Evolutionary conservation across 2,797 vertebrate species (phyloP).

Genomic region (Agapornis canus): DNA sequence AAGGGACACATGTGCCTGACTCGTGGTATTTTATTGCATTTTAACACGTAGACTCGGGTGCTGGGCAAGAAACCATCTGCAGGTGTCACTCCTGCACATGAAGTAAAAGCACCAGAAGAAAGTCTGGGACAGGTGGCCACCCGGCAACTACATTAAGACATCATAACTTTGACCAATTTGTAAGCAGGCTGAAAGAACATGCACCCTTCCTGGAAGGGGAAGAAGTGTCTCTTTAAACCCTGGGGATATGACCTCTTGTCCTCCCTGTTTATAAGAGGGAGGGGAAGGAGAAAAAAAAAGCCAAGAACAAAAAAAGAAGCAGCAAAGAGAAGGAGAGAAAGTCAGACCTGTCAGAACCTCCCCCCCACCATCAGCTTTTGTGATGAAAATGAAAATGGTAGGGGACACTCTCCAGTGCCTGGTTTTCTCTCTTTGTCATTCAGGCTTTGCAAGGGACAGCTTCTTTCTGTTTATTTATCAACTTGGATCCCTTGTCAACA

Average conservation of each 20-base stretch:
- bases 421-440: constrained; percentile 41
- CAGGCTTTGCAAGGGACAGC: constrained; percentile 32
- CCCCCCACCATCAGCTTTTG: constrained; percentile 56
- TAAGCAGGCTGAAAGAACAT: constrained; percentile 58
- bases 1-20: fast-evolving
- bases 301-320: background rate
- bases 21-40: fast-evolving
- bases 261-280: constrained; percentile 55
- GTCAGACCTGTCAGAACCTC: constrained; percentile 53
- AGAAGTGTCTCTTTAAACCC: constrained; percentile 48
- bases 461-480: constrained; percentile 67
- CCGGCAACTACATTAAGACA: constrained; percentile 57
- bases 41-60: fast-evolving
- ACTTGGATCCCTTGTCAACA: constrained; percentile 55
- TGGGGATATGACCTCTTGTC: constrained; percentile 71
- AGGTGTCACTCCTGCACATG: constrained; percentile 34
- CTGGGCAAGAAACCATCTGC: constrained; percentile 36
- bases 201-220: constrained; percentile 24
- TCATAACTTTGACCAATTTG: constrained; percentile 66
- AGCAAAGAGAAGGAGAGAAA: constrained; percentile 30
- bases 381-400: constrained; percentile 71
- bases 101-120: background rate
- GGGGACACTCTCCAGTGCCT: background rate
- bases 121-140: constrained; percentile 42
- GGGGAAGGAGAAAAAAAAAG: background rate